These are phyloP conservation scores for Athene cunicularia DNA, from an alignment of 2,113 vertebrate species.

Conservation along the genomic window DNA sequence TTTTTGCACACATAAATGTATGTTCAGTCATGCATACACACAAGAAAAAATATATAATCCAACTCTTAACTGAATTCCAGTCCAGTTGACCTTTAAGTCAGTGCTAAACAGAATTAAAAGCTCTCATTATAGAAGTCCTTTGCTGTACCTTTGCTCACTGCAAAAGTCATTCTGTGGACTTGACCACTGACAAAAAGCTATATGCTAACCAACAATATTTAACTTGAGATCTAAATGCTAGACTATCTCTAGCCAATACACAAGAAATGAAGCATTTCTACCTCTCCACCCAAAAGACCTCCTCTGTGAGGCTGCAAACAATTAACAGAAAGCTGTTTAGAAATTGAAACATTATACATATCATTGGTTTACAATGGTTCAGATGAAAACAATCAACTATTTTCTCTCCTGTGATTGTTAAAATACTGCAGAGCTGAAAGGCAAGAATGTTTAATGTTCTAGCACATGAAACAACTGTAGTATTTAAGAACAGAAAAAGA, in stretches of 20 bases:
- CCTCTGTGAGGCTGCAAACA: constrained; percentile 89
- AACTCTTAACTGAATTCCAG: constrained; percentile 8
- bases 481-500: neutral
- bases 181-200: constrained; percentile 76
- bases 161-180: constrained; percentile 64
- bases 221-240: constrained; percentile 72
- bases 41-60: neutral
- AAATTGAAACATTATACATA: constrained; percentile 57
- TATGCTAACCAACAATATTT: constrained; percentile 37
- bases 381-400: constrained; percentile 51
- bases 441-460: constrained; percentile 39
- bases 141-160: constrained; percentile 42
- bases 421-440: constrained; percentile 29
- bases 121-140: constrained; percentile 4
- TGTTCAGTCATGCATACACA: neutral
- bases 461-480: neutral
- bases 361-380: constrained; percentile 61
- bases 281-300: constrained; percentile 94
- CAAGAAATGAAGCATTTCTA: constrained; percentile 86
- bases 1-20: neutral
- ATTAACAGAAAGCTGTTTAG: constrained; percentile 82
- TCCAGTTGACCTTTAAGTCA: constrained; percentile 71
- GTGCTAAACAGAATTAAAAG: constrained; percentile 34
- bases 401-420: neutral
- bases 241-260: constrained; percentile 83